phyloP scores from a whole-genome alignment of 2,113 vertebrate genomes.

The Murina feae region DNA sequence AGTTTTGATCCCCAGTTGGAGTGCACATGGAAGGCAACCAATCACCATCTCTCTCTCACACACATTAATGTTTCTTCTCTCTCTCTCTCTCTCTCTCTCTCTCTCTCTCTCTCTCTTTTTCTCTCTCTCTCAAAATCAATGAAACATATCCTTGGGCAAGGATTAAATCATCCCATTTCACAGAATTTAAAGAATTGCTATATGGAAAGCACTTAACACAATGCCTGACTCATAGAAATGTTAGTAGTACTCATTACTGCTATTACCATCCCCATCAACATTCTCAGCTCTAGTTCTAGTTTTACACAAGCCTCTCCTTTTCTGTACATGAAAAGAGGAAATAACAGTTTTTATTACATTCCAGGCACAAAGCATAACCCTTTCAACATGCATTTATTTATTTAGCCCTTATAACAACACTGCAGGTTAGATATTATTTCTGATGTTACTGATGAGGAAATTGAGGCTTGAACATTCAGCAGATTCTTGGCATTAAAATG shows the following conservation, averaged over 20 bases:
- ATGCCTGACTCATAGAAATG: not conserved
- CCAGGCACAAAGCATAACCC: not conserved
- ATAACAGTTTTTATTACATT: not conserved
- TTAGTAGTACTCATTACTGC: not conserved
- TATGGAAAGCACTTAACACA: not conserved
- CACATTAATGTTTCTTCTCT: not conserved
- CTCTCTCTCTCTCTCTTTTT: not conserved
- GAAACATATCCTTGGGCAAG: not conserved
- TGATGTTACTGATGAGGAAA: slow-evolving; percentile 23
- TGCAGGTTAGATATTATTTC: not conserved
- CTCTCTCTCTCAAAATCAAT: not conserved
- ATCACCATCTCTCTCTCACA: not conserved
- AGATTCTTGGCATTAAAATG: slow-evolving; percentile 17
- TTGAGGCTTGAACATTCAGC: not conserved
- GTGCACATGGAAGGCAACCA: not conserved
- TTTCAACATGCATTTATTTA: not conserved
- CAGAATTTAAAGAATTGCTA: slow-evolving; percentile 6
- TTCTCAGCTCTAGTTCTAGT: not conserved
- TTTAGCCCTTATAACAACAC: not conserved
- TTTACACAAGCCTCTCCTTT: not conserved
- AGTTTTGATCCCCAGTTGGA: not conserved
- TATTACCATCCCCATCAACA: not conserved
- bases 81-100: no score
- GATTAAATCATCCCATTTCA: slow-evolving; percentile 23
- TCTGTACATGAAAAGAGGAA: not conserved